These are phyloP conservation scores for Glossosoma conforme DNA, from an alignment of 1,140 invertebrate genomes.

Conservation along the genomic window DNA sequence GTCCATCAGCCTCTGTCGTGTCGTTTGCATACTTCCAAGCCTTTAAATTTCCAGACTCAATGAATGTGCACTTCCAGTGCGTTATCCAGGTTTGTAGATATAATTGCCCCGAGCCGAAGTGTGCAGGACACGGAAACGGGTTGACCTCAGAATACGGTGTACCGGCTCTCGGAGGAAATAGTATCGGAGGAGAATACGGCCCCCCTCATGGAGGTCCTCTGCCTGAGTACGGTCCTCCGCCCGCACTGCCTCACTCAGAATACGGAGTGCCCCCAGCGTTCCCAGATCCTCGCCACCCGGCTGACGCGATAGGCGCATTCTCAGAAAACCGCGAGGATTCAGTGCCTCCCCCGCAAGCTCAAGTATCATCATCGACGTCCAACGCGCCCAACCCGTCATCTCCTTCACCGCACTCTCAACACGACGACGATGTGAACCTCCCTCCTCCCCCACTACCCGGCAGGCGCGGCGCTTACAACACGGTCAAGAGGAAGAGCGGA, in stretches of 20 bases:
- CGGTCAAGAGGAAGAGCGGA: slow-evolving; percentile 75
- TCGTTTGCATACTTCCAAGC: slow-evolving; percentile 95
- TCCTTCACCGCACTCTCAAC: slow-evolving; percentile 51
- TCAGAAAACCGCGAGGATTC: slow-evolving; percentile 75
- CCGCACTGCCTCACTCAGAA: slow-evolving; percentile 52
- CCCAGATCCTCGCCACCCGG: slow-evolving; percentile 77
- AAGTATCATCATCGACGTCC: slow-evolving; percentile 61
- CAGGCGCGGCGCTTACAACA: slow-evolving; percentile 68
- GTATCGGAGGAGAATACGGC: slow-evolving; percentile 61
- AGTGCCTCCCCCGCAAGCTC: slow-evolving; percentile 72
- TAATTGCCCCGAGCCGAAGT: slow-evolving; percentile 89
- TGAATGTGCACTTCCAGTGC: slow-evolving; percentile 97
- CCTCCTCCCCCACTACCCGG: slow-evolving; percentile 77
- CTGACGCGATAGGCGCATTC: slow-evolving; percentile 73
- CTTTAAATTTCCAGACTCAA: slow-evolving; percentile 94
- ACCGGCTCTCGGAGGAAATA: slow-evolving; percentile 56
- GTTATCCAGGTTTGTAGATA: slow-evolving; percentile 92
- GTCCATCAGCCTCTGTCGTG: slow-evolving; percentile 86
- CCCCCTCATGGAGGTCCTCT: slow-evolving; percentile 56
- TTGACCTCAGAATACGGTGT: slow-evolving; percentile 65
- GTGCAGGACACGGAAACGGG: slow-evolving; percentile 56
- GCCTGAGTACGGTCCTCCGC: slow-evolving; percentile 65
- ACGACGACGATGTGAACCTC: slow-evolving; percentile 61
- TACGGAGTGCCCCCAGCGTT: slow-evolving; percentile 72
- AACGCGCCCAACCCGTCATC: slow-evolving; percentile 61